Base-by-base conservation (phyloP, 2,888 invertebrate genomes). In the Frankliniella intonsa region DNA sequence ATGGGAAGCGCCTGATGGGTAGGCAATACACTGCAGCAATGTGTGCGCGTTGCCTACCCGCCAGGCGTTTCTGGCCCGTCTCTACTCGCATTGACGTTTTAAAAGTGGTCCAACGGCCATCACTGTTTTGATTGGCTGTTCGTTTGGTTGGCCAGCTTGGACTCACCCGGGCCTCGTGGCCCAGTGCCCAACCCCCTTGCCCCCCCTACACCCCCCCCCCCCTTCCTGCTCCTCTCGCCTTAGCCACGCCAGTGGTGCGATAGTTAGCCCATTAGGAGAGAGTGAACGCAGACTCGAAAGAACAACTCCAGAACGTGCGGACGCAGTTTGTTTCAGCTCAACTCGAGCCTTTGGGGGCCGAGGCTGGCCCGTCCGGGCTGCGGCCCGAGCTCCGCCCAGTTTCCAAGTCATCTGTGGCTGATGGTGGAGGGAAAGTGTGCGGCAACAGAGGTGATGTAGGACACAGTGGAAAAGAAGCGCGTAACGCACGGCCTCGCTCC, bases 261-360 rank as follows among this genome's bases (percentile, higher is more conserved):
- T 76, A 76, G 69, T 76, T 76, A 76, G 69, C 69, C 69, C 69
- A 76, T 76, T 76, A 76, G 69, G 69, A 10, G 25, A 25, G 69
- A 76, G 22, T 25, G 25, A 22, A 76, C 22, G 69, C 69, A 76
- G 69, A 62, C 62, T 62, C 62, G 62, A 62, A 62, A 76, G 69
- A 76, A 25, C 69, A 76, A 25, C 69, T 25, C 62, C 55, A 7
- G 62, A n/a, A 62, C 62, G 62, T 62, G 62, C 62, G 62, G 62
- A 62, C 69, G 69, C 69, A 22, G 22, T n/a, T 76, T 22, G 69
- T 12, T 22, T 12, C 69, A 22, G 69, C 22, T 5, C 69, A 22
- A 25, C 25, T 22, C 69, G 69, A 14, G 55, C 55, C 55, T 19
- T 55, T 55, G 55, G 55, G 14, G 2, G 69, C 22, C 69, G 69